Conservation (phyloP, 2,888 invertebrate species). For the Cephus spinipes region DNA sequence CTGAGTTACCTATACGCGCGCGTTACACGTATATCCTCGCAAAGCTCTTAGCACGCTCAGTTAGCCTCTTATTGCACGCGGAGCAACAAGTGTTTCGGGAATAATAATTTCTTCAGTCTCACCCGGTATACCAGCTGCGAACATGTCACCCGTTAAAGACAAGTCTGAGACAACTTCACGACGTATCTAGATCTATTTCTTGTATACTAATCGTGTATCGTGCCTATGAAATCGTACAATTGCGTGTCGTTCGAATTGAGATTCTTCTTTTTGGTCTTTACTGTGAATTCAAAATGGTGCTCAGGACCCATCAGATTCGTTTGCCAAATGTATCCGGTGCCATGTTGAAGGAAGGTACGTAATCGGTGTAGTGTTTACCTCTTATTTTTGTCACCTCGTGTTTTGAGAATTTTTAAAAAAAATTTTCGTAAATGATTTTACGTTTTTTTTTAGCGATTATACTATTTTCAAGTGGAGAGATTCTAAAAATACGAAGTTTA, state of each 20-base stretch:
- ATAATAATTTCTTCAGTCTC: neutral
- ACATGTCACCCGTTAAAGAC: neutral
- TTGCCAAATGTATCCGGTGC: conserved; percentile 38
- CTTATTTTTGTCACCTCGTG: conserved; percentile 3
- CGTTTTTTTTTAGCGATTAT: neutral
- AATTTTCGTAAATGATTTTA: neutral
- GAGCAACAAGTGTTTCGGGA: conserved; percentile 44
- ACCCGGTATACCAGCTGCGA: neutral
- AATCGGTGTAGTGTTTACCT: neutral
- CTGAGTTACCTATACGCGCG: conserved; percentile 16
- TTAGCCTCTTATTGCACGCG: conserved; percentile 34
- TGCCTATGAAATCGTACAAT: neutral
- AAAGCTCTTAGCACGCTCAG: conserved; percentile 30
- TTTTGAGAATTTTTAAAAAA: neutral
- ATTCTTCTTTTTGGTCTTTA: neutral
- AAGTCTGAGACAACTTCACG: neutral
- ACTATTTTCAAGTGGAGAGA: neutral
- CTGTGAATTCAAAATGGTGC: conserved; percentile 25
- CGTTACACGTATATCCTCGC: conserved; percentile 10
- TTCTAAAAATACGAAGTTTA: conserved; percentile 6
- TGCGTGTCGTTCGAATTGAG: neutral
- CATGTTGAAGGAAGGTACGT: conserved; percentile 43
- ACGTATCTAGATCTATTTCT: neutral
- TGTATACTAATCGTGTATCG: neutral
- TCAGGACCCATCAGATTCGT: conserved; percentile 25